Evolutionary conservation across 2,113 vertebrate species (phyloP).

Genomic region (Chaetorhynchus papuensis): DNA sequence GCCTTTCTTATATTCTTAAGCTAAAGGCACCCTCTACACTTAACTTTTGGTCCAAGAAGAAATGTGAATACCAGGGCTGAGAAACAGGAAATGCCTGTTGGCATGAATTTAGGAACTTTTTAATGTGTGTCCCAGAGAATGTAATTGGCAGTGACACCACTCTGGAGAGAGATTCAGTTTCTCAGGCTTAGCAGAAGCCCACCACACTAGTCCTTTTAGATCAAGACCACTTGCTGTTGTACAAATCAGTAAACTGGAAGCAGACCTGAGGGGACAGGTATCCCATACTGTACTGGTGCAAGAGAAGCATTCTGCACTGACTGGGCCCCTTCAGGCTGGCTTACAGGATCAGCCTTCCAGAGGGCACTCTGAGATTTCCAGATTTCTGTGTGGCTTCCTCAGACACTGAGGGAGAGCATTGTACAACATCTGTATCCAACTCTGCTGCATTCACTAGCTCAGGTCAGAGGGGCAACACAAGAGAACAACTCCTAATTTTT

Average conservation of each 20-base stretch:
- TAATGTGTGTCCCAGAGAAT: not conserved
- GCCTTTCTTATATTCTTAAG: not conserved
- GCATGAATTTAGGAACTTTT: not conserved
- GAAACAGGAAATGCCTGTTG: not conserved
- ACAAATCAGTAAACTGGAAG: not conserved
- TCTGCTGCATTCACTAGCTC: not conserved
- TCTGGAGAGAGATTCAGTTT: not conserved
- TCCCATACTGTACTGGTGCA: rapidly evolving
- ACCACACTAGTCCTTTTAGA: not conserved
- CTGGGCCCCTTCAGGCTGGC: not conserved
- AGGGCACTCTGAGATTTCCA: not conserved
- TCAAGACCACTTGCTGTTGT: not conserved
- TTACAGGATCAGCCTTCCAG: not conserved
- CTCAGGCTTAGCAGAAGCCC: not conserved
- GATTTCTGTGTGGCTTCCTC: not conserved
- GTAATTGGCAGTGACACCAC: not conserved
- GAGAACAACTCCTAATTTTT: not conserved
- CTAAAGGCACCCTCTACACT: not conserved
- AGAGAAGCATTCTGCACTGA: not conserved
- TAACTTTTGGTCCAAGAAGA: not conserved
- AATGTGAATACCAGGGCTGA: not conserved
- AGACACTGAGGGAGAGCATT: rapidly evolving
- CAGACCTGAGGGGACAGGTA: not conserved
- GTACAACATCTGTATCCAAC: not conserved
- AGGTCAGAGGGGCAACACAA: not conserved